A percentile compares a stretch with the other conserved stretches of the same genome.
Evolutionary conservation across 2,888 invertebrate genomes (phyloP).

Genomic region (Melanchra persicariae): DNA sequence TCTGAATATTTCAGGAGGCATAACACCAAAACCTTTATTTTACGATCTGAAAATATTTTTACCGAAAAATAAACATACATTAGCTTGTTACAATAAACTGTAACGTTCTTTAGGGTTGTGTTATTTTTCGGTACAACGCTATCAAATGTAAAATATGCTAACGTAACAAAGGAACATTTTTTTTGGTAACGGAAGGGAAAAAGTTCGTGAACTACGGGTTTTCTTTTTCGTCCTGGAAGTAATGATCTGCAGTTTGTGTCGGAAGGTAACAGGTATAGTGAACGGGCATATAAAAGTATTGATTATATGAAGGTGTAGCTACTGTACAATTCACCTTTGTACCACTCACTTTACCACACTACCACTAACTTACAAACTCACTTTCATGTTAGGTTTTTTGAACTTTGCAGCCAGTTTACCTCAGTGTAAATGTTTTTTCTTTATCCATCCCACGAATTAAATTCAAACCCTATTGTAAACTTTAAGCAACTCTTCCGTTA

Average conservation of each 20-base stretch:
- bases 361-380: too few species aligned
- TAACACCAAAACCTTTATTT: constrained; percentile 48
- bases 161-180: constrained; percentile 48
- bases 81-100: constrained; percentile 40
- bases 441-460: too few species aligned
- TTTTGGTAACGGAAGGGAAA: constrained; percentile 26
- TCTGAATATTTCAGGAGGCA: constrained; percentile 2
- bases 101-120: constrained; percentile 39
- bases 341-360: background rate
- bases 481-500: background rate
- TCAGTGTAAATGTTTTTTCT: too few species aligned
- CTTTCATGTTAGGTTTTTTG: too few species aligned
- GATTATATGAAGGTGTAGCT: constrained; percentile 24
- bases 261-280: constrained; percentile 4
- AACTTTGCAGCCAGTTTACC: too few species aligned
- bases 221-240: constrained; percentile 12
- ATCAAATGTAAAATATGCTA: constrained; percentile 59
- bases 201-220: constrained; percentile 31
- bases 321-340: background rate
- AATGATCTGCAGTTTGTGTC: constrained; percentile 35
- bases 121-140: constrained; percentile 52
- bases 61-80: constrained; percentile 50
- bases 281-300: constrained; percentile 6
- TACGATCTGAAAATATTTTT: constrained; percentile 47
- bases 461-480: background rate